Evolutionary conservation across 2,888 invertebrate genomes (phyloP).

Genomic region (Conchocele bisecta): DNA sequence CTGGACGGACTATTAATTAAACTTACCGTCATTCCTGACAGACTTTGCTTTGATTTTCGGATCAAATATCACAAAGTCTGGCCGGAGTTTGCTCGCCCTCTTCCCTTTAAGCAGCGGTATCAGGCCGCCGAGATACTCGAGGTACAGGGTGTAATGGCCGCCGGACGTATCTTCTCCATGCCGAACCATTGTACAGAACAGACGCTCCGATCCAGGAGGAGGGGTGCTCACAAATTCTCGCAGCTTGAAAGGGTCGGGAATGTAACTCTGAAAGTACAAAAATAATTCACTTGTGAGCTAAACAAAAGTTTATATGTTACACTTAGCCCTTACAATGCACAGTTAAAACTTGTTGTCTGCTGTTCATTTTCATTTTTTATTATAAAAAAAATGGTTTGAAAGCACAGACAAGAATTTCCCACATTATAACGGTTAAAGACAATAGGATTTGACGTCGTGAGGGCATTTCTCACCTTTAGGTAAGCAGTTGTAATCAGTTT

Average conservation of each 20-base stretch:
- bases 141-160: conserved; percentile 87
- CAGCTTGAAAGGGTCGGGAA: conserved; percentile 93
- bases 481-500: too few relatives aligned
- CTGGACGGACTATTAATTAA: background rate
- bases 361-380: too few relatives aligned
- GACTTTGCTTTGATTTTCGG: conserved; percentile 82
- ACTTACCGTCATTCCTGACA: conserved; percentile 62
- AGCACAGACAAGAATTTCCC: too few relatives aligned
- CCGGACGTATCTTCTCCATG: conserved; percentile 87
- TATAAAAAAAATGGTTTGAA: too few relatives aligned
- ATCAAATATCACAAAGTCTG: conserved; percentile 95
- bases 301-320: too few relatives aligned
- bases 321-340: too few relatives aligned
- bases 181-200: conserved; percentile 98
- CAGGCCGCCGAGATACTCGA: conserved; percentile 97
- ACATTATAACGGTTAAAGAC: too few relatives aligned
- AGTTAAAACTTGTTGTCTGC: too few relatives aligned
- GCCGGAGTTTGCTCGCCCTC: conserved; percentile 97
- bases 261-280: conserved; percentile 89
- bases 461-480: too few relatives aligned
- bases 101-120: conserved; percentile 98
- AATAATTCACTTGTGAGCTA: too few relatives aligned
- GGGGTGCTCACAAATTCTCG: conserved; percentile 97
- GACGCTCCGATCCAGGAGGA: conserved; percentile 91
- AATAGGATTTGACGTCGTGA: too few relatives aligned